Conservation (phyloP, 2,113 vertebrate genomes). For the Arizona elegans region DNA sequence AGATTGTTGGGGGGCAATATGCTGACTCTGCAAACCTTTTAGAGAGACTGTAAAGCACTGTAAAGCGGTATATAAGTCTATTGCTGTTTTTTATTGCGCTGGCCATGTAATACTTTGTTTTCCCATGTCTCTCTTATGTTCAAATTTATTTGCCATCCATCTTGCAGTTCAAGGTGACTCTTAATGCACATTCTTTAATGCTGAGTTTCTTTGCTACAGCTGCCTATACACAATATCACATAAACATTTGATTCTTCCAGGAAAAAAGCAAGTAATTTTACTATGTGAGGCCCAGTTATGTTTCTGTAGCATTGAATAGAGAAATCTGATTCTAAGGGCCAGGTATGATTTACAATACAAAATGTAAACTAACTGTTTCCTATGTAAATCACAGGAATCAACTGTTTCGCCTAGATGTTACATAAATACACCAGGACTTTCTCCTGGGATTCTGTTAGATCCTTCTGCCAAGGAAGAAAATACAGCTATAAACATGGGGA, state of each 20-base stretch:
- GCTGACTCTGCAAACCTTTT: no score
- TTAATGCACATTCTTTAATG: neutral
- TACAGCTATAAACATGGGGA: neutral
- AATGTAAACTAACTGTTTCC: neutral
- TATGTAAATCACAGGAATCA: neutral
- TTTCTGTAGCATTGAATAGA: neutral
- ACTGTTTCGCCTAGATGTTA: neutral
- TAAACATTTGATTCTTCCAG: neutral
- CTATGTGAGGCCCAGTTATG: neutral
- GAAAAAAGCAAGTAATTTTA: neutral
- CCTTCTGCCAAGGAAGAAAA: neutral
- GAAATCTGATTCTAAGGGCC: neutral
- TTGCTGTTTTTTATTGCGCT: neutral
- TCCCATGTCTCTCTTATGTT: neutral
- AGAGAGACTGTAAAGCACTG: no score
- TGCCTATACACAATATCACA: neutral
- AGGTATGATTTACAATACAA: neutral
- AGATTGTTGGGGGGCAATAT: no score
- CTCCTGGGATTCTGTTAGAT: neutral
- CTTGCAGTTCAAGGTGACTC: neutral
- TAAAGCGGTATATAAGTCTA: no score
- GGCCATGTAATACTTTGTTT: neutral
- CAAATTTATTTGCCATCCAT: neutral
- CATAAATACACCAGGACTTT: neutral
- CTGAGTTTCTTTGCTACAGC: neutral